Percentiles rank a stretch among this genome's conserved stretches.
Evolutionary conservation across 2,888 invertebrate species (phyloP).

Genomic region (Sarcophaga subvicina): DNA sequence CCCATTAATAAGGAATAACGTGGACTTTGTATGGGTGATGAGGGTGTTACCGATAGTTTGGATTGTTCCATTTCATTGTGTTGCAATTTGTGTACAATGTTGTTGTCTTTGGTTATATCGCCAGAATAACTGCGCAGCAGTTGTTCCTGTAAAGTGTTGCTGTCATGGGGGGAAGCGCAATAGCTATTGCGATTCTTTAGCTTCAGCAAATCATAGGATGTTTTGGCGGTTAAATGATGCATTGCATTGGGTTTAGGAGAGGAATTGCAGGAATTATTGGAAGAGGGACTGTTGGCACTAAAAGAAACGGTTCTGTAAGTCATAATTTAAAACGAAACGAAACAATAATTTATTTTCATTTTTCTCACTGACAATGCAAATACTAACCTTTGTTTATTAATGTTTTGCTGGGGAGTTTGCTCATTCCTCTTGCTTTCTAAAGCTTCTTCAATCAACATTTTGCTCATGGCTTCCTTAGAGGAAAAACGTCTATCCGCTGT

Average conservation of each 20-base stretch:
- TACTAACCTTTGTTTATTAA: conserved; percentile 62
- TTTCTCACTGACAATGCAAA: background rate
- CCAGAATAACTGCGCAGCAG: conserved; percentile 75
- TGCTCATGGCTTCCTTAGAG: conserved; percentile 59
- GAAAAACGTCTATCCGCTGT: conserved; percentile 65
- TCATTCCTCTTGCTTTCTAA: conserved; percentile 50
- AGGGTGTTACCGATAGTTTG: conserved; percentile 80
- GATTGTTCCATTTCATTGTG: conserved; percentile 74
- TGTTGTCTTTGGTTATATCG: conserved; percentile 72
- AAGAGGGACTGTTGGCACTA: conserved; percentile 57
- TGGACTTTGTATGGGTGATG: conserved; percentile 81
- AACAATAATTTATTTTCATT: background rate
- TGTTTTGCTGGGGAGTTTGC: conserved; percentile 10
- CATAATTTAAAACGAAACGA: background rate
- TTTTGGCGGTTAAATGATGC: conserved; percentile 68
- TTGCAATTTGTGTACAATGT: conserved; percentile 60
- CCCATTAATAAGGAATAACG: conserved; percentile 81
- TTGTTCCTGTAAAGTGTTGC: conserved; percentile 62
- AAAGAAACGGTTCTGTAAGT: conserved; percentile 68
- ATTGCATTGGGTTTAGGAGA: conserved; percentile 59
- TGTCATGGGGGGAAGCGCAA: conserved; percentile 70
- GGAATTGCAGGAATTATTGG: conserved; percentile 55
- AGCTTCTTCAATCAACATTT: conserved; percentile 61
- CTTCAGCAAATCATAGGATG: conserved; percentile 72
- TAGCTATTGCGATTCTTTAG: conserved; percentile 77